Conservation (phyloP, 2,888 invertebrate species). For the Oscheius sp. region DNA sequence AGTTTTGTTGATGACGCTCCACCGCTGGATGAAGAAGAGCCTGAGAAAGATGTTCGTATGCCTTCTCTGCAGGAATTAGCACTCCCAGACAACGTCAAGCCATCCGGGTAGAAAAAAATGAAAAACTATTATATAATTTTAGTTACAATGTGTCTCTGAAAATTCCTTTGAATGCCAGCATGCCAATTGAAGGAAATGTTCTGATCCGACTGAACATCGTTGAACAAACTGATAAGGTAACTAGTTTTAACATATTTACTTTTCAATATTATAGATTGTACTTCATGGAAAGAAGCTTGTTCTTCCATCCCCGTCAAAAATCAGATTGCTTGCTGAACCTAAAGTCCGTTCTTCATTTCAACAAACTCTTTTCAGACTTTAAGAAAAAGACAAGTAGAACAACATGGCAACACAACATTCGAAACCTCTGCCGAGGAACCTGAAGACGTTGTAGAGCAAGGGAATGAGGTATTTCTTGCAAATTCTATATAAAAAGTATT, state of each 20-base stretch:
- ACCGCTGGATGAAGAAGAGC: conserved; percentile 4
- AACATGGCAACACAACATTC: not conserved
- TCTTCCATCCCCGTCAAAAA: conserved; percentile 37
- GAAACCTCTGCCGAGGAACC: not conserved
- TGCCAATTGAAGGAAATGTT: conserved; percentile 35
- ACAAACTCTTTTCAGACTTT: not conserved
- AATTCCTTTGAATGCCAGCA: not conserved
- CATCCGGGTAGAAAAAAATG: not conserved
- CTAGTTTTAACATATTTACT: no score
- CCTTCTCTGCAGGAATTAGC: conserved; percentile 5
- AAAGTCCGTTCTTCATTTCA: not conserved
- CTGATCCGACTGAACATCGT: conserved; percentile 36
- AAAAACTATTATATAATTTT: not conserved
- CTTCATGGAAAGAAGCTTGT: conserved; percentile 42
- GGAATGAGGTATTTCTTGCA: not conserved
- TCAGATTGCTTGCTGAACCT: conserved; percentile 12
- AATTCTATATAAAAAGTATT: not conserved
- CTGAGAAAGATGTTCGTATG: not conserved
- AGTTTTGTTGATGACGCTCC: conserved; percentile 6
- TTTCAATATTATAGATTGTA: no score
- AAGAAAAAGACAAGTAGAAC: no score
- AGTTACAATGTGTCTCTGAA: conserved; percentile 15
- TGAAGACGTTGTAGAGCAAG: not conserved
- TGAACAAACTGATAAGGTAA: conserved; percentile 42
- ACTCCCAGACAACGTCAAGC: conserved; percentile 12